phyloP scores from a whole-genome alignment of 1,140 invertebrate species.

The Drosophila sulfurigaster region DNA sequence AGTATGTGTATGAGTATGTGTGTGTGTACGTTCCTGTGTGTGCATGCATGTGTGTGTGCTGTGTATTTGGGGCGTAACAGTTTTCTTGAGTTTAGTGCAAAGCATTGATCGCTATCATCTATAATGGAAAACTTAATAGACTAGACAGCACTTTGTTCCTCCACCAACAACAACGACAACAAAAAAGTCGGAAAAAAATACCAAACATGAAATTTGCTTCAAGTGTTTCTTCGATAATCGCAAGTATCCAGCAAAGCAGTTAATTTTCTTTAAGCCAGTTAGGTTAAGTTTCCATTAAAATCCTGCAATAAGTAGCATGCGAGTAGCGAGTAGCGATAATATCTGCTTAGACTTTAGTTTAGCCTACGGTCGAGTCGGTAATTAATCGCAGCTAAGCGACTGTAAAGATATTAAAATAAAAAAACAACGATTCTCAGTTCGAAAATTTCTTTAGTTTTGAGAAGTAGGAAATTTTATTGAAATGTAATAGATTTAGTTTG shows the following conservation, averaged over 20 bases:
- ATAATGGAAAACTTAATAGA: conserved; percentile 81
- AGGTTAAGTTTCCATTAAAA: conserved; percentile 10
- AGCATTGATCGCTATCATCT: conserved; percentile 64
- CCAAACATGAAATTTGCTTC: conserved; percentile 33
- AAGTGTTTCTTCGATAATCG: conserved; percentile 43
- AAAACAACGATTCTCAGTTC: too few species aligned
- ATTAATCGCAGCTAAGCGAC: conserved; percentile 3
- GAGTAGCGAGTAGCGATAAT: not conserved
- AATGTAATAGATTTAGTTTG: too few species aligned
- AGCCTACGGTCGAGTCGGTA: not conserved
- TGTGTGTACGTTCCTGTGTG: conserved; percentile 14
- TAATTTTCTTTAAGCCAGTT: conserved; percentile 24
- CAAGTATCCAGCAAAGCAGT: conserved; percentile 30
- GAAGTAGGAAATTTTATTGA: too few species aligned
- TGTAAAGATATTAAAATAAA: not conserved
- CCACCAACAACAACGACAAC: not conserved
- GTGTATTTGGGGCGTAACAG: conserved; percentile 37
- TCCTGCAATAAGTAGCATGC: not conserved
- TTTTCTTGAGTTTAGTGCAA: conserved; percentile 35
- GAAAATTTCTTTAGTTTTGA: too few species aligned
- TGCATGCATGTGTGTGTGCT: conserved; percentile 30
- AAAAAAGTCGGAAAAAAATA: not conserved
- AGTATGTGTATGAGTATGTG: conserved; percentile 29
- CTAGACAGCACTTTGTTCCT: conserved; percentile 45
- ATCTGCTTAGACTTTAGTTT: not conserved